Evolutionary conservation across 2,113 vertebrate genomes (phyloP).

Genomic region (Oreamnos americanus): DNA sequence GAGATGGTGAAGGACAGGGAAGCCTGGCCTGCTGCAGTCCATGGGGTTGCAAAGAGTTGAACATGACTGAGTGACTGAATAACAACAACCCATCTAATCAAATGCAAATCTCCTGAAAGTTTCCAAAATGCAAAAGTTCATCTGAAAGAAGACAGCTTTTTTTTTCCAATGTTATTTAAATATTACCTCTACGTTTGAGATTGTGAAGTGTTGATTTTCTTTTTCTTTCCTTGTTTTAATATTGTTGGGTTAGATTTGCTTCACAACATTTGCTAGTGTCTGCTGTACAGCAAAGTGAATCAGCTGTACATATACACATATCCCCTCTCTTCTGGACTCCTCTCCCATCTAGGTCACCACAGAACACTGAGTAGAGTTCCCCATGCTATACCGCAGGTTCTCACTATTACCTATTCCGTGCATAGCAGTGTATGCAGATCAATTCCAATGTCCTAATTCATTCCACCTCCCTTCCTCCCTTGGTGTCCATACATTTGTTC

Average conservation of each 20-base stretch:
- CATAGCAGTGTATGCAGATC: not conserved
- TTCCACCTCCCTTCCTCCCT: not conserved
- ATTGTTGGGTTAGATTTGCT: not conserved
- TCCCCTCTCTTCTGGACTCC: not conserved
- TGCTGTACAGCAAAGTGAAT: not conserved
- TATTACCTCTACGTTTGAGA: not conserved
- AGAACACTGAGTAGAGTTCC: rapidly evolving
- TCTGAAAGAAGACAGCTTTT: not conserved
- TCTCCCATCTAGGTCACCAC: not conserved
- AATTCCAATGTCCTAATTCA: not conserved
- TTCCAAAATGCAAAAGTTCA: not conserved
- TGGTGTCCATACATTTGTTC: not conserved
- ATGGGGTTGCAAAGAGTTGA: not conserved
- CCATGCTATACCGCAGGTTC: not conserved
- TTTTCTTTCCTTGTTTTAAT: not conserved
- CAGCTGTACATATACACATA: not conserved
- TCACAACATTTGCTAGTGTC: not conserved
- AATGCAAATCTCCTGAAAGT: not conserved
- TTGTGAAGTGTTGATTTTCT: not conserved
- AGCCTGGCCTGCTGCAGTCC: not conserved
- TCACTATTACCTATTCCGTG: not conserved
- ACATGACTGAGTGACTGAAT: not conserved
- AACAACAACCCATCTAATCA: not conserved
- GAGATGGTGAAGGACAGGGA: not conserved
- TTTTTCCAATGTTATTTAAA: not conserved